Evolutionary conservation across 2,113 vertebrate species (phyloP).

Genomic region (Laticauda laticaudata): DNA sequence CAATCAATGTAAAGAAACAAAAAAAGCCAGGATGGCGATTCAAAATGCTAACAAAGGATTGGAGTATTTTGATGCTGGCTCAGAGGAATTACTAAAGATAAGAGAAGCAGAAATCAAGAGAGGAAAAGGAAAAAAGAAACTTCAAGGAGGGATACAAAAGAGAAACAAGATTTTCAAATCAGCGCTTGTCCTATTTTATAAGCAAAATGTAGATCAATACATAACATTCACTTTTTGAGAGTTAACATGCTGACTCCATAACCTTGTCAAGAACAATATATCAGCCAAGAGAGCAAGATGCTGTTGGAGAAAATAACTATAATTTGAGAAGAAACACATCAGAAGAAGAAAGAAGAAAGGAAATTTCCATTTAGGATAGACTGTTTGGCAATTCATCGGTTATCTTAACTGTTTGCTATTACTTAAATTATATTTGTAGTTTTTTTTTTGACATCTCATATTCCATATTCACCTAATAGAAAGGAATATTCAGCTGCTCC

Average conservation of each 20-base stretch:
- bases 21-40: constrained; percentile 20
- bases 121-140: not conserved
- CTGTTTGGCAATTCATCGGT: not conserved
- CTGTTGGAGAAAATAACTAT: not conserved
- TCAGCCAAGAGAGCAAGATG: not conserved
- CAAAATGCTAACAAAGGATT: constrained; percentile 33
- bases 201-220: constrained; percentile 61
- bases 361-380: not conserved
- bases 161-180: constrained; percentile 56
- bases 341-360: not conserved
- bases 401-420: not conserved
- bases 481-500: not conserved
- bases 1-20: not conserved
- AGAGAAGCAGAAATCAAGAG: not conserved
- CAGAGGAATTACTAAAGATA: constrained; percentile 8
- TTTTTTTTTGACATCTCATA: not conserved
- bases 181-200: constrained; percentile 58
- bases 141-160: not conserved
- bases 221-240: constrained; percentile 53
- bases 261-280: constrained; percentile 46
- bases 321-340: not conserved
- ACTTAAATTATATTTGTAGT: not conserved
- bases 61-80: constrained; percentile 12
- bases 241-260: constrained; percentile 54
- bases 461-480: not conserved